A percentile compares a stretch with the other conserved stretches of the same genome.
These are phyloP conservation scores for Octomys mimax DNA, from an alignment of 2,797 vertebrate species.

Conservation along the genomic window DNA sequence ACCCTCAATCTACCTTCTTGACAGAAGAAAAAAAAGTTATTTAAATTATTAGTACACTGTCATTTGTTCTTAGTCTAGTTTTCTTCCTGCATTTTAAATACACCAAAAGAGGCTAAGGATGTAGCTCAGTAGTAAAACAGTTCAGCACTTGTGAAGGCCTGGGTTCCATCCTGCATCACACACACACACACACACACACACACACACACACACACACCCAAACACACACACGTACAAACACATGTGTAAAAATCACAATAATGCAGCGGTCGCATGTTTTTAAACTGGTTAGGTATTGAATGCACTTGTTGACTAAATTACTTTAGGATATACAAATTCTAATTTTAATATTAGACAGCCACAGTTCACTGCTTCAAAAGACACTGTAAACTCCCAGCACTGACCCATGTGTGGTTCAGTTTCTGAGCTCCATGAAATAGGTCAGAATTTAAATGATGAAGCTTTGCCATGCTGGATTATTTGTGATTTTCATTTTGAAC, in stretches of 20 bases:
- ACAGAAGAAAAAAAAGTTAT: background rate
- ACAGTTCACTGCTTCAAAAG: background rate
- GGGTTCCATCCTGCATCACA: background rate
- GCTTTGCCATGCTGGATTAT: background rate
- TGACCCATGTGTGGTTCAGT: background rate
- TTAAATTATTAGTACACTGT: constrained; percentile 58
- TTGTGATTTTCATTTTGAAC: constrained; percentile 52
- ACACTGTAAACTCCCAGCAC: background rate
- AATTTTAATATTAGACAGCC: background rate
- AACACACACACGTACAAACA: background rate
- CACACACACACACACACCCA: background rate
- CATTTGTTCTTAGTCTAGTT: constrained; percentile 58
- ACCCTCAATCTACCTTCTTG: constrained; percentile 32
- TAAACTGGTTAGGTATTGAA: background rate
- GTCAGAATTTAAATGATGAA: constrained; percentile 16
- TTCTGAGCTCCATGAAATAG: background rate
- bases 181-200: background rate
- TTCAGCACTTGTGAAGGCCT: background rate
- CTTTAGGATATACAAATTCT: background rate
- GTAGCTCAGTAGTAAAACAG: background rate
- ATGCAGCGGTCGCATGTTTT: background rate
- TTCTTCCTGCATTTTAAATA: constrained; percentile 23
- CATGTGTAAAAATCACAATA: background rate
- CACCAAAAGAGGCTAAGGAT: background rate
- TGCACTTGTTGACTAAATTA: background rate